phyloP scores from a whole-genome alignment of 2,797 vertebrate species.

The Melanogrammus aeglefinus region DNA sequence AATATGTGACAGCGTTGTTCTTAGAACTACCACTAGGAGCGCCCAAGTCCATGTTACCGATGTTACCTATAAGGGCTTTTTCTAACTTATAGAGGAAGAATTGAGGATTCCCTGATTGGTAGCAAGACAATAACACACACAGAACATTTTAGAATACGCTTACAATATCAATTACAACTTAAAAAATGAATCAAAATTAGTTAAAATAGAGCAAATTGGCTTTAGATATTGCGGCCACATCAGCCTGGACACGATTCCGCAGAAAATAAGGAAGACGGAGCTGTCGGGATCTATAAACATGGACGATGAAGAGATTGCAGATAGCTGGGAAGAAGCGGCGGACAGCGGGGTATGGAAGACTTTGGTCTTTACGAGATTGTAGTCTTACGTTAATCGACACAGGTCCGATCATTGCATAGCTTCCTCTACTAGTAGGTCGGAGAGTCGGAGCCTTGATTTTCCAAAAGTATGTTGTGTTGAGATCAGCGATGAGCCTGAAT shows the following conservation, averaged over 20 bases:
- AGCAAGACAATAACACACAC: slow-evolving; percentile 5
- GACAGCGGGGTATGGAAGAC: slow-evolving; percentile 87
- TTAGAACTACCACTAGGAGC: neutral
- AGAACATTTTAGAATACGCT: neutral
- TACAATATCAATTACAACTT: neutral
- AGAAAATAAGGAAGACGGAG: slow-evolving; percentile 26
- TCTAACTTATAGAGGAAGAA: neutral
- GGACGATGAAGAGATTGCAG: slow-evolving; percentile 96
- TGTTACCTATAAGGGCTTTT: neutral
- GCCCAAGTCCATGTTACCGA: neutral
- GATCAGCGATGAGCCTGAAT: neutral
- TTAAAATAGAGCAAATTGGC: neutral
- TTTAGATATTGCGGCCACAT: neutral
- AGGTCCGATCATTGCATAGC: neutral
- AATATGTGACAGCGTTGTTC: neutral
- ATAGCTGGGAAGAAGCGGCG: slow-evolving; percentile 95
- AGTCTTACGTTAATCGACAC: neutral
- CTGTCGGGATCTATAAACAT: slow-evolving; percentile 70
- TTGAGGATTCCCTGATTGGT: neutral
- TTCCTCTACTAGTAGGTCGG: neutral
- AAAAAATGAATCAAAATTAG: neutral
- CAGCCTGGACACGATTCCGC: slow-evolving; percentile 21
- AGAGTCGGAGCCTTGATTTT: neutral
- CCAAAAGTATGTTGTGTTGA: neutral
- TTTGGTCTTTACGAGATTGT: neutral